These are phyloP conservation scores for Pipistrellus pipistrellus DNA, from an alignment of 2,797 vertebrate species.

Conservation along the genomic window DNA sequence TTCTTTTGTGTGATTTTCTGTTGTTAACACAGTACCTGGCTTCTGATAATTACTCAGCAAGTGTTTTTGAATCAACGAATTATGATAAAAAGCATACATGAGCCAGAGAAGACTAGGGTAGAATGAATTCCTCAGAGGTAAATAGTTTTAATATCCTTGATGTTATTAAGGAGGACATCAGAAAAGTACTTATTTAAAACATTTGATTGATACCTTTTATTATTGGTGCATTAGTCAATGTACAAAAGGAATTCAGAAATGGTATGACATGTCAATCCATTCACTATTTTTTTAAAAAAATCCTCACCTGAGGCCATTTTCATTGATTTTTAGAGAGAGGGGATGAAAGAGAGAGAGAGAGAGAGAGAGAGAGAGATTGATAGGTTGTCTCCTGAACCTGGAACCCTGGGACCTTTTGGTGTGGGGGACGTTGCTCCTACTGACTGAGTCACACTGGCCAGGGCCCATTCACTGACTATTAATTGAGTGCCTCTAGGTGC, in stretches of 20 bases:
- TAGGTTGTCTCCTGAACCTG: not conserved
- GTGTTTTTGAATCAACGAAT: slow-evolving; percentile 42
- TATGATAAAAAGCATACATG: slow-evolving; percentile 45
- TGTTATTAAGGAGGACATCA: slow-evolving; percentile 48
- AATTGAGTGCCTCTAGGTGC: not conserved
- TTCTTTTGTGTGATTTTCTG: not conserved
- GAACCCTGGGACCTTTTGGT: no score
- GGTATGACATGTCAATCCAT: not conserved
- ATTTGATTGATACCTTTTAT: slow-evolving; percentile 51
- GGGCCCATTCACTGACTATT: no score
- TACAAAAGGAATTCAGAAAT: slow-evolving; percentile 58
- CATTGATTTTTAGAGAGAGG: not conserved
- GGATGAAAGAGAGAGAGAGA: not conserved
- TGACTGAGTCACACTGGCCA: not conserved
- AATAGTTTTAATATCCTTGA: slow-evolving; percentile 67
- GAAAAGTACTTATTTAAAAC: slow-evolving; percentile 55
- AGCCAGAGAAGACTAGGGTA: slow-evolving; percentile 25
- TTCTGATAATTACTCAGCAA: slow-evolving; percentile 63
- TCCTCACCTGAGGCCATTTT: no score
- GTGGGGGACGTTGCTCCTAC: no score
- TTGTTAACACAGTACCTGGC: not conserved
- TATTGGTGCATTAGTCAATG: slow-evolving; percentile 59
- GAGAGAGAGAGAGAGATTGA: not conserved
- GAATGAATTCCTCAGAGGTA: slow-evolving; percentile 64
- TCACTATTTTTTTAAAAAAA: not conserved